Percentiles rank a stretch among this genome's conserved stretches.
Evolutionary conservation across 2,888 invertebrate genomes (phyloP).

Genomic region (Orthosia cruda): DNA sequence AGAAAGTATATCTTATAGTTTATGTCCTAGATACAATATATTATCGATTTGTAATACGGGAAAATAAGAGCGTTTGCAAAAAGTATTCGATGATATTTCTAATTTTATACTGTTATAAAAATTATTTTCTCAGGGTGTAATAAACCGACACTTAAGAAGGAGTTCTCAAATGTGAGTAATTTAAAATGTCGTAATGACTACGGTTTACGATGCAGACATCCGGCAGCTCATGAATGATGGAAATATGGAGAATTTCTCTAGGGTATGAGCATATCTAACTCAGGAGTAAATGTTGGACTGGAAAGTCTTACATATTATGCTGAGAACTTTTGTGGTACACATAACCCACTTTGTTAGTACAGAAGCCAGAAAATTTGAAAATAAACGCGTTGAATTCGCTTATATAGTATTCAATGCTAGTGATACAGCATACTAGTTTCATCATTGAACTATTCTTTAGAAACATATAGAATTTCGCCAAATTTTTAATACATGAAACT

Average conservation of each 20-base stretch:
- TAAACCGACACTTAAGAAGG: neutral
- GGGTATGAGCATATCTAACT: neutral
- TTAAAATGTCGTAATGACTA: conserved; percentile 32
- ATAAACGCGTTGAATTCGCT: neutral
- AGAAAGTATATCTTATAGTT: neutral
- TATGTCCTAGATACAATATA: neutral
- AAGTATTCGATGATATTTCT: no score
- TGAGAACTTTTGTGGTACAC: no score
- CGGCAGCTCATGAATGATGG: conserved; percentile 1
- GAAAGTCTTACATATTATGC: no score
- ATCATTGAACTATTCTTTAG: neutral
- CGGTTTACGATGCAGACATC: conserved; percentile 29
- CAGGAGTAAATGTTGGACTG: no score
- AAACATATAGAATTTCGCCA: no score
- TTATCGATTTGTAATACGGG: no score
- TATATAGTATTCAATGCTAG: neutral
- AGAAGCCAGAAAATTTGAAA: neutral
- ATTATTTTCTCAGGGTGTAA: neutral
- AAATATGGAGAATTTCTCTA: conserved; percentile 9
- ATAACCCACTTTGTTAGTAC: neutral
- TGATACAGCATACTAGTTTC: neutral
- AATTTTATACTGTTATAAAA: neutral
- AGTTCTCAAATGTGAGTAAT: conserved; percentile 19
- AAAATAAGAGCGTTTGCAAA: neutral
- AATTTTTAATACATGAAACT: neutral